Evolutionary conservation across 1,140 invertebrate genomes (phyloP), one percentile per base, ranked within the genome.

Genomic region (Achatina immaculata): DNA sequence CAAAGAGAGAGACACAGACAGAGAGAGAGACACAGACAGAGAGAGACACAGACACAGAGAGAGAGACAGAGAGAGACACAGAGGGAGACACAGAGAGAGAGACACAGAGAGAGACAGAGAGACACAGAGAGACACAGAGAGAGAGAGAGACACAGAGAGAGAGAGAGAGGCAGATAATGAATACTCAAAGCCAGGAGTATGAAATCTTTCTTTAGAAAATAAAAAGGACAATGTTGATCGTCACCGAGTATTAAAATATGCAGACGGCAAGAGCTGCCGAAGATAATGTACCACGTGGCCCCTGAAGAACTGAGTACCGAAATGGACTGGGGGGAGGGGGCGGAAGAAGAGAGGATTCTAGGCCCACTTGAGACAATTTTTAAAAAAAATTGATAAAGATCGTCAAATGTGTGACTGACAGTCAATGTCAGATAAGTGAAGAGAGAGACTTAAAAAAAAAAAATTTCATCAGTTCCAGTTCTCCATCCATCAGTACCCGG

Each of bases 121-220:
- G 62, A 66, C 7, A 66, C 7, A 66, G 62, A 66, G 62, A 66
- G 62, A 36, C 7, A 66, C 7, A 66, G 62, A 66, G 62, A 66
- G 62, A 66, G 34, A 66, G 62, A 66, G 62, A 66, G 62, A 66
- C 7, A 66, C 7, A 66, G 62, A 36, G 62, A 66, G n/a, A 66
- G 62, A 66, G 62, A 66, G n/a, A 66, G 11, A 7, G 62, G 34
- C 6, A 11, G n/a, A 66, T 66, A 24, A 14, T 28, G 62, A 36
- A 55, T 14, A 55, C 51, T n/a, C 51, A 55, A n/a, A n/a, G n/a
- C n/a, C n/a, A n/a, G n/a, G n/a, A n/a, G n/a, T n/a, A n/a, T n/a
- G n/a, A n/a, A n/a, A n/a, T n/a, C n/a, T n/a, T n/a, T n/a, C n/a
- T n/a, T n/a, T n/a, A n/a, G n/a, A n/a, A n/a, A n/a, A n/a, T n/a